phyloP scores from a whole-genome alignment of 2,113 vertebrate species.

The Myrmophylax atrothorax region DNA sequence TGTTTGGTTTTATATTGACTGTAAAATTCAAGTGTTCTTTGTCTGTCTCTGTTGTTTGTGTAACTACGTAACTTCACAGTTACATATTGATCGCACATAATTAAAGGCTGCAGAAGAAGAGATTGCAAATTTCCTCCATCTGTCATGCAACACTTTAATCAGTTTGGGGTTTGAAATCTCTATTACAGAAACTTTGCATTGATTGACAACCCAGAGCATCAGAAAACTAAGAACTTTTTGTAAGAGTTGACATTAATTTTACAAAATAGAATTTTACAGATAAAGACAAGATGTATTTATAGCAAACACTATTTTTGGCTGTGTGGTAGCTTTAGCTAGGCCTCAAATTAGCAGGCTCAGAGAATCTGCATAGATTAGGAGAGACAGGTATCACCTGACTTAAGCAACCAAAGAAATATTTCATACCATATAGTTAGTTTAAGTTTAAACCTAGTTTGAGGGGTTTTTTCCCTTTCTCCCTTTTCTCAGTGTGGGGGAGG shows the following conservation, averaged over 20 bases:
- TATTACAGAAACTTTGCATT: background rate
- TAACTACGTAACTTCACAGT: background rate
- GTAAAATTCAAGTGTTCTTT: background rate
- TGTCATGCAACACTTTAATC: background rate
- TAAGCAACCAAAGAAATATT: too few relatives aligned
- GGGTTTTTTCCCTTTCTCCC: too few relatives aligned
- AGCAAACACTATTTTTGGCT: background rate
- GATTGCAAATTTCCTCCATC: background rate
- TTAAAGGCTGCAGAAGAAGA: background rate
- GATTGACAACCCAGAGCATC: background rate
- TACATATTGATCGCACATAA: background rate
- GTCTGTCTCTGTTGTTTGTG: background rate
- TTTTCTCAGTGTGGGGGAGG: too few relatives aligned
- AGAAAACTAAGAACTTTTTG: background rate
- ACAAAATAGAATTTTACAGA: background rate
- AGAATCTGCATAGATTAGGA: too few relatives aligned
- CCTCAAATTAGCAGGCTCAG: too few relatives aligned
- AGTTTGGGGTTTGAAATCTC: background rate
- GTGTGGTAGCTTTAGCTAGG: too few relatives aligned
- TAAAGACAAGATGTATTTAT: background rate
- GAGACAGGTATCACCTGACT: too few relatives aligned
- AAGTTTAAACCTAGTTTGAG: too few relatives aligned
- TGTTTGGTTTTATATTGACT: rapidly evolving
- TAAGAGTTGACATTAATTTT: background rate
- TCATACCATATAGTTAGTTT: too few relatives aligned